Evolutionary conservation across 1,140 invertebrate genomes (phyloP), one percentile per base, ranked within the genome.

Genomic region (Helicoverpa armigera): DNA sequence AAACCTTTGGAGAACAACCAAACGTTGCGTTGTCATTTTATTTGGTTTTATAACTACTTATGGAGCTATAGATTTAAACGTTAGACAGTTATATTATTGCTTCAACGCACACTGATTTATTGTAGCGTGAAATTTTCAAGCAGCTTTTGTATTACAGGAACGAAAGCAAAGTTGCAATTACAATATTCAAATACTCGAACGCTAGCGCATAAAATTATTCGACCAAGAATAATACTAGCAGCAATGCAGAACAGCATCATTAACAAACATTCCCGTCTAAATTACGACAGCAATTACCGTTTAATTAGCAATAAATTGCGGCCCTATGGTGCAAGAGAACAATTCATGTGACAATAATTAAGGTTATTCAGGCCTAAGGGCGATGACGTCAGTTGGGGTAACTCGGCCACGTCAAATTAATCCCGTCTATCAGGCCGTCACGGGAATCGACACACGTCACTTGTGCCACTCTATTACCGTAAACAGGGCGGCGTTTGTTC

Each of bases 1-100:
- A 83, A 80, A 70, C 70, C 67, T 48, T 86, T 85, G 84, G 84
- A 85, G 79, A 76, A 75, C 79, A 81, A 85, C 82, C 82, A 83
- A 84, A 80, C 81, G 48, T 43, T 43, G 35, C 35, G 35, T 43
- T 51, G 29, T 67, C 48, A 65, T 53, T 65, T 67, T 18, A 54
- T 67, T 77, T 51, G 35, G 9, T 50, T 61, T 75, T 60, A 43
- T 51, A 11, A 14, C 67, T 61, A 60, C 56, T 75, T 75, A 60
- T 18, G 12, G 23, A 4, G 35, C 35, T 29, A 23, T 50, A 61
- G 51, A 60, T 56, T 31, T 51, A 43, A 56, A 51, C 70, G 11
- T 29, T 29, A 50, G 70, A 43, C 29, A 61, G 5, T 61, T 31
- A 43, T 43, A 9, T 43, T 65, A 65, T 65, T 65, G 29, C 63